Base-by-base conservation (phyloP, 2,888 invertebrate genomes). In the Ophion obscuratus region DNA sequence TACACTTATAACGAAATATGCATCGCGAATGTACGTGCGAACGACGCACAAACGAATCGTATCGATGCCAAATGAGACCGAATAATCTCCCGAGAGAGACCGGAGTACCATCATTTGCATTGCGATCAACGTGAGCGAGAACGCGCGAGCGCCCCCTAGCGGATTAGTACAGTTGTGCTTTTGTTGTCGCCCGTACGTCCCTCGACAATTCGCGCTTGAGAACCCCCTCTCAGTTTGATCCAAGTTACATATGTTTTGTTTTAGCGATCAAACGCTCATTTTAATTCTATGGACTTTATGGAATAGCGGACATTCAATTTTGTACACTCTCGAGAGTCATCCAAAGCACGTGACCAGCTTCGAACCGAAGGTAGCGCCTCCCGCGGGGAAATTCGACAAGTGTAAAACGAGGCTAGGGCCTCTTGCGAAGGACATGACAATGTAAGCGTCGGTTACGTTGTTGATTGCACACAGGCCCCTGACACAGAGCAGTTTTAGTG, bases 1-100 rank as follows among this genome's bases (percentile, higher is more conserved):
- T 36, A 59, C 40, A 81, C 70, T 53, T 47, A 27, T 31, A 61
- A 36, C 20, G 24, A 53, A 75, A n/a, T 27, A 27, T 24, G 40
- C 53, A 66, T 67, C 3, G 57, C n/a, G 17, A 47, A 66, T 57
- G 31, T 61, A 57, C 53, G 62, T 31, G 62, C 66, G 14, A 57
- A 53, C 20, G 24, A 31, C 71, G 53, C 24, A n/a, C 47, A 17
- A 27, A 68, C 36, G 31, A 64, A 62, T 61, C 47, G 75, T 11
- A 53, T 53, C 53, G 53, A 53, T 53, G 53, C 53, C 53, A 17
- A 53, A 53, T 11, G 53, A 53, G 53, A 53, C 11, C 14, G 53
- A 17, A 53, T 2, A 17, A 53, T 53, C 14, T 11, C 17, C 14
- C 17, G 53, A 53, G 53, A 17, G 53, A 53, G 53, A 53, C 53